Evolutionary conservation across 1,140 invertebrate genomes (phyloP).

Genomic region (Cydia pomonella): DNA sequence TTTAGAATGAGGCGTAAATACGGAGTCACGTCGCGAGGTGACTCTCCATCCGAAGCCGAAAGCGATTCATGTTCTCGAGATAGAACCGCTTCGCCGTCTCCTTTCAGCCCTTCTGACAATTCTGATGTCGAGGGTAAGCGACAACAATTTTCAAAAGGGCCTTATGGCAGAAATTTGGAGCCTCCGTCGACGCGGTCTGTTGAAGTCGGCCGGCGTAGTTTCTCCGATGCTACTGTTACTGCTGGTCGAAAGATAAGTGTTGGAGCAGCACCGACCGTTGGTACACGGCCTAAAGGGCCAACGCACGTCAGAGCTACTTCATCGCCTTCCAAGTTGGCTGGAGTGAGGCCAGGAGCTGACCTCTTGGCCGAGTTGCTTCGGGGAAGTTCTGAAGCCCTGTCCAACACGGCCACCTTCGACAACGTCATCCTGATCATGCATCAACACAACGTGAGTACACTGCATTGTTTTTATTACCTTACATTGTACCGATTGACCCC

Average conservation of each 20-base stretch:
- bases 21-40: constrained; percentile 64
- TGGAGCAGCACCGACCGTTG: constrained; percentile 54
- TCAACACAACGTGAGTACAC: constrained; percentile 79
- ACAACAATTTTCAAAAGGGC: constrained; percentile 55
- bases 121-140: constrained; percentile 68
- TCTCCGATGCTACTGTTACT: constrained; percentile 72
- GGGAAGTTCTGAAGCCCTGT: constrained; percentile 87
- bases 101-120: constrained; percentile 72
- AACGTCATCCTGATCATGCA: constrained; percentile 76
- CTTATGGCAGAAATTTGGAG: constrained; percentile 68
- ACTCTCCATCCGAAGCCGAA: constrained; percentile 76
- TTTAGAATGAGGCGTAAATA: constrained; percentile 67
- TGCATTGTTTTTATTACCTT: constrained; percentile 38
- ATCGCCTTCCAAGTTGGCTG: constrained; percentile 88
- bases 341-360: constrained; percentile 85
- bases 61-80: constrained; percentile 74
- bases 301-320: constrained; percentile 89
- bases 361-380: constrained; percentile 87
- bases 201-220: constrained; percentile 76
- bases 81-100: constrained; percentile 75
- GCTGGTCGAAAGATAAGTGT: constrained; percentile 68
- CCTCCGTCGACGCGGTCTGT: constrained; percentile 60
- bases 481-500: constrained; percentile 46
- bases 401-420: constrained; percentile 79
- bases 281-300: constrained; percentile 53